These are phyloP conservation scores for Drosophila lutescens DNA, from an alignment of 2,888 invertebrate genomes.

Conservation along the genomic window DNA sequence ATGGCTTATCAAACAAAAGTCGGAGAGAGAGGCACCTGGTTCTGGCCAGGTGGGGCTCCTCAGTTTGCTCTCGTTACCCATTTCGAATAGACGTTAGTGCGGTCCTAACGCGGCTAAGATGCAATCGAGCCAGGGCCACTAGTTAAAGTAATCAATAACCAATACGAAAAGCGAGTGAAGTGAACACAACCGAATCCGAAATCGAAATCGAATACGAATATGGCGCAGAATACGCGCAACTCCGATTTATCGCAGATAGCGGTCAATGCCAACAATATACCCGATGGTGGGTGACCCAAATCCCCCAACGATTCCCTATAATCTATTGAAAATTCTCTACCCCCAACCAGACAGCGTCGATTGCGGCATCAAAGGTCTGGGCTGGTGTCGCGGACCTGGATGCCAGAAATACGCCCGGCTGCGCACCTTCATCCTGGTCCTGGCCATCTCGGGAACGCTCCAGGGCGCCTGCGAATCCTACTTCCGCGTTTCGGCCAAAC, in stretches of 20 bases:
- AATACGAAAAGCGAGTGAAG: slow-evolving; percentile 7
- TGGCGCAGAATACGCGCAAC: slow-evolving; percentile 64
- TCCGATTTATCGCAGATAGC: slow-evolving; percentile 78
- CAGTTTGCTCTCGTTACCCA: slow-evolving; percentile 51
- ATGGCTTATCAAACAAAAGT: slow-evolving; percentile 46
- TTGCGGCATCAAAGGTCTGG: slow-evolving; percentile 85
- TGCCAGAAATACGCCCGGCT: slow-evolving; percentile 85
- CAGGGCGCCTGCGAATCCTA: slow-evolving; percentile 85
- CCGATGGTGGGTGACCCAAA: slow-evolving; percentile 63
- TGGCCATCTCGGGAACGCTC: slow-evolving; percentile 82
- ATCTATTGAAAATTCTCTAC: neutral
- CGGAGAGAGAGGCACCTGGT: slow-evolving; percentile 14
- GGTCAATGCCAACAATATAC: slow-evolving; percentile 77
- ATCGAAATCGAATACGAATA: slow-evolving; percentile 40
- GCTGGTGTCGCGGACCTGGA: slow-evolving; percentile 84
- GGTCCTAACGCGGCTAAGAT: slow-evolving; percentile 53
- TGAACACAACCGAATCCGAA: slow-evolving; percentile 26
- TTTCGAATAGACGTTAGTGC: slow-evolving; percentile 61
- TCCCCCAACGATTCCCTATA: neutral
- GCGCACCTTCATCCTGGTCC: slow-evolving; percentile 84
- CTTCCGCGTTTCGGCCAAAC: slow-evolving; percentile 85
- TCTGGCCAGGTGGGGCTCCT: slow-evolving; percentile 16
- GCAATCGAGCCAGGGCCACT: slow-evolving; percentile 43
- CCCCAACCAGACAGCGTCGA: slow-evolving; percentile 84
- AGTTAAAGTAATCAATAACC: slow-evolving; percentile 22